These are phyloP conservation scores for Paratilapia polleni DNA, from an alignment of 2,113 vertebrate genomes.

Conservation along the genomic window DNA sequence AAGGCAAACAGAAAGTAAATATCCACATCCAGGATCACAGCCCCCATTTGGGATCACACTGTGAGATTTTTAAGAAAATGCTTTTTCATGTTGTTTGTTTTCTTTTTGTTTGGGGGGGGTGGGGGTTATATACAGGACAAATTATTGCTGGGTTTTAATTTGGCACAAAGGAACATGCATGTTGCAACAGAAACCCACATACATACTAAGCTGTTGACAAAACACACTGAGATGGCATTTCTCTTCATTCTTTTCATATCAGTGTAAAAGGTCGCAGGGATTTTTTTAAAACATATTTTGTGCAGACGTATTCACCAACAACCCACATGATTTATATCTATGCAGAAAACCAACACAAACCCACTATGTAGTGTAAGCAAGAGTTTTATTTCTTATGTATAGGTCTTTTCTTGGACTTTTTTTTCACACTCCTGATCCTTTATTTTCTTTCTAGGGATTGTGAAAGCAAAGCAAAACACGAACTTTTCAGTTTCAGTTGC, in stretches of 20 bases:
- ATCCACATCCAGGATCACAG: neutral
- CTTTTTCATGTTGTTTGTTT: neutral
- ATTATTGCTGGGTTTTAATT: neutral
- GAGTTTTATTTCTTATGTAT: conserved; percentile 1
- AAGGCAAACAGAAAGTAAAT: conserved; percentile 23
- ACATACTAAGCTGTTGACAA: neutral
- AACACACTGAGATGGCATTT: neutral
- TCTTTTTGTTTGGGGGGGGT: no score
- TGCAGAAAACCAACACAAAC: neutral
- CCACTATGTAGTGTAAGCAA: neutral
- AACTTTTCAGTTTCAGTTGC: conserved; percentile 36
- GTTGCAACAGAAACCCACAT: neutral
- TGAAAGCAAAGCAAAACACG: conserved; percentile 45
- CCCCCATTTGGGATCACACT: neutral
- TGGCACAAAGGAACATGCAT: neutral
- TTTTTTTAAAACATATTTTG: neutral
- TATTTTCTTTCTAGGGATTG: conserved; percentile 45
- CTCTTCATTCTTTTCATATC: neutral
- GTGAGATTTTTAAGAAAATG: neutral
- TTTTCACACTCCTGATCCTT: neutral
- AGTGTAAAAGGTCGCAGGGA: neutral
- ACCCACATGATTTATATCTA: neutral
- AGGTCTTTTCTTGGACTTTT: conserved; percentile 10
- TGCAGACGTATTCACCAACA: conserved; percentile 7
- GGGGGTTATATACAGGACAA: no score